A percentile compares a stretch with the other conserved stretches of the same genome.
phyloP scores from a whole-genome alignment of 1,140 invertebrate genomes.

The Lordiphosa collinella region DNA sequence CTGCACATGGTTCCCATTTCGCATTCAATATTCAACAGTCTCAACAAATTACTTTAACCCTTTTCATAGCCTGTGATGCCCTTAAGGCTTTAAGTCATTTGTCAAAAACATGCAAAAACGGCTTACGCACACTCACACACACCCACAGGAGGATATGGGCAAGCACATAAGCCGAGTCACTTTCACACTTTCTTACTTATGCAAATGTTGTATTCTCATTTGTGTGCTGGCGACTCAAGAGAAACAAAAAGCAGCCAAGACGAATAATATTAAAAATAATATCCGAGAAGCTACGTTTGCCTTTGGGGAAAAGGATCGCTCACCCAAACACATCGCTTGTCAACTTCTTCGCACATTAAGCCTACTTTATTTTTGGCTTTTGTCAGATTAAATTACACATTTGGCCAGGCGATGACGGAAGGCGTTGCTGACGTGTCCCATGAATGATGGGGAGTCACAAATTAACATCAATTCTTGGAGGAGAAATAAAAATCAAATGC shows the following conservation, averaged over 20 bases:
- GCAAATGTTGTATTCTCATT: constrained; percentile 57
- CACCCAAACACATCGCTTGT: constrained; percentile 47
- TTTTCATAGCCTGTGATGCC: constrained; percentile 56
- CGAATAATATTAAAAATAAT: constrained; percentile 39
- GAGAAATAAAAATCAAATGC: constrained; percentile 47
- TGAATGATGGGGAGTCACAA: constrained; percentile 30
- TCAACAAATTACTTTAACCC: constrained; percentile 74
- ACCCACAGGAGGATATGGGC: constrained; percentile 3
- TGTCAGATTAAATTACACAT: constrained; percentile 72
- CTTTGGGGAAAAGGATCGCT: constrained; percentile 17
- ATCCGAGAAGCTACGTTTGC: constrained; percentile 20
- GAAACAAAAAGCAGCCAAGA: constrained; percentile 25
- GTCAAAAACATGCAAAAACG: constrained; percentile 67
- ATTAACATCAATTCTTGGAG: constrained; percentile 33
- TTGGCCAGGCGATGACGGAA: constrained; percentile 28
- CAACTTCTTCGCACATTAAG: constrained; percentile 68
- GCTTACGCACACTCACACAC: neutral
- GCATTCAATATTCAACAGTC: constrained; percentile 75
- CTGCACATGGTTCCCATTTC: constrained; percentile 7
- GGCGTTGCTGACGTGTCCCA: constrained; percentile 37
- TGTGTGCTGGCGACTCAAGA: constrained; percentile 31
- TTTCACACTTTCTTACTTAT: constrained; percentile 74
- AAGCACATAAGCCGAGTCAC: constrained; percentile 14
- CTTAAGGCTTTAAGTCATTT: constrained; percentile 75
- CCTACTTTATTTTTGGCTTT: constrained; percentile 55